Base-by-base conservation (phyloP, 2,888 invertebrate genomes). In the Amblyteles armatorius region DNA sequence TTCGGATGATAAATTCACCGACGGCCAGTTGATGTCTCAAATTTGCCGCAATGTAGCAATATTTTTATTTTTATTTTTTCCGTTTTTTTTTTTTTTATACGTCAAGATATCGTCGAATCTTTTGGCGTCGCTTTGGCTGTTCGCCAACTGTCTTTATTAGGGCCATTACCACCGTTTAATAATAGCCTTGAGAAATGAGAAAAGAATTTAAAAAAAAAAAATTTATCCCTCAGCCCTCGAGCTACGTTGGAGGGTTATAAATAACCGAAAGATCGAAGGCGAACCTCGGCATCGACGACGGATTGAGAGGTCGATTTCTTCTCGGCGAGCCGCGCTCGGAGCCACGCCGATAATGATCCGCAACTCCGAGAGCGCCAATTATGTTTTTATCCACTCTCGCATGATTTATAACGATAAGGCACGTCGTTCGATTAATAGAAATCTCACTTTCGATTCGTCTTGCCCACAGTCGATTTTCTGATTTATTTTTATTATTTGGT, bases 81-180 rank as follows among this genome's bases (percentile, higher is more conserved):
- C 3, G 22, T n/a, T 68, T 48, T 26, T 55, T n/a, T n/a, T n/a
- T 55, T 52, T 52, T 33, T 33, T 0, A 52, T 52, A 52, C 55
- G 19, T 3, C 2, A 55, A 55, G 55, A 55, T 55, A 19, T 11
- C 57, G 26, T 26, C 16, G 50, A 52, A 50, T 50, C 29, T 44
- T 29, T 74, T 44, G 52, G 60, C 16, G 16, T 50, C 50, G 16
- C 50, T 9, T 50, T 50, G 29, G 60, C 60, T 11, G 80, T 55
- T 68, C 44, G 48, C 26, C 36, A 68, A 74, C 68, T 40, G 73
- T 73, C 67, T 57, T 74, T 74, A 68, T 69, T 50, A 69, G 68
- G 22, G 50, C 60, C 74, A 76, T 81, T 81, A 68, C 60, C 60
- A 69, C 48, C 74, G 81, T 74, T 81, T 60, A 81, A 81, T 76